Conservation (phyloP, 2,113 vertebrate genomes). For the Osmerus eperlanus region DNA sequence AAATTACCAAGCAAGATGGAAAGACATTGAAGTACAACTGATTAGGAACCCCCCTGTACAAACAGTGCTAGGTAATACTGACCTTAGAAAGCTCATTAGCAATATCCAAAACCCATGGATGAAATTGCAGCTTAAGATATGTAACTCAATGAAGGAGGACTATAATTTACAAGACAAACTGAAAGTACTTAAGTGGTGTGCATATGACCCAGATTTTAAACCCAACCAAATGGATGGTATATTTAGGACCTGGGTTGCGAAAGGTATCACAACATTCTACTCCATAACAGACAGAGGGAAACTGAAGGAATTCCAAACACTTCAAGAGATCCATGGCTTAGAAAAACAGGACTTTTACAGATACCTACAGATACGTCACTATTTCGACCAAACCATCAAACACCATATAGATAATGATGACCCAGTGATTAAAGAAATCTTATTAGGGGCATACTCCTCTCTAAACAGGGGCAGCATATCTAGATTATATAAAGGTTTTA, state of each 20-base stretch:
- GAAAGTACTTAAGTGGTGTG: constrained; percentile 1
- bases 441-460: too few species aligned
- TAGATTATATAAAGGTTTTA: too few species aligned
- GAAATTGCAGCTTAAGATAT: background rate
- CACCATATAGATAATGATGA: too few species aligned
- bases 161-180: background rate
- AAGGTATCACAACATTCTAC: background rate
- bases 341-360: too few species aligned
- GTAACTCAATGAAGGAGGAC: background rate
- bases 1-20: background rate
- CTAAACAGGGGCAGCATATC: too few species aligned
- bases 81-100: background rate
- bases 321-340: too few species aligned
- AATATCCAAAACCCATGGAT: constrained; percentile 4
- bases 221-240: background rate
- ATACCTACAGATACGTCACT: too few species aligned
- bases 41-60: background rate
- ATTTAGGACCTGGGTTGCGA: background rate
- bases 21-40: background rate
- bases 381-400: too few species aligned
- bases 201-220: background rate
- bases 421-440: too few species aligned
- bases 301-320: too few species aligned
- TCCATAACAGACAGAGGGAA: too few species aligned
- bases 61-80: background rate